Evolutionary conservation across 30 jellyfish, hydroid and myxozoan species (phyloP).

Genomic region (Cassiopea andromeda): DNA sequence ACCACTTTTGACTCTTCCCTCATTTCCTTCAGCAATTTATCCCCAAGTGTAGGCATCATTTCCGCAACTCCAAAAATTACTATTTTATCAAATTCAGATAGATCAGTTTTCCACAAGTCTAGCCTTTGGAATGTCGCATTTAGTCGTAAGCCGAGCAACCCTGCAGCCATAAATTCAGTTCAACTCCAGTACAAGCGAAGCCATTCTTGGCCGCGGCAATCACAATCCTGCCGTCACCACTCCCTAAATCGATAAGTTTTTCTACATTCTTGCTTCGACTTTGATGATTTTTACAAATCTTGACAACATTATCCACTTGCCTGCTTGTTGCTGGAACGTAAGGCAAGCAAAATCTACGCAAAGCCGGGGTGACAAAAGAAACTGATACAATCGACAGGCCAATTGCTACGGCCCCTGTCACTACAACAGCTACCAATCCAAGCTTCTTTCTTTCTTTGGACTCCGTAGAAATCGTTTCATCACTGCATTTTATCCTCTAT

Average conservation of each 20-base stretch:
- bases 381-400: constrained; percentile 88
- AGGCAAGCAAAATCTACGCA: constrained; percentile 87
- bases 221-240: constrained; percentile 98
- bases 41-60: constrained; percentile 82
- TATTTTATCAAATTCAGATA: constrained; percentile 74
- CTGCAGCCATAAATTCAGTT: constrained; percentile 76
- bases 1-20: constrained; percentile 55
- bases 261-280: neutral
- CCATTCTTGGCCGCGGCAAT: constrained; percentile 88
- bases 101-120: constrained; percentile 83
- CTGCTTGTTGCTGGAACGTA: constrained; percentile 93
- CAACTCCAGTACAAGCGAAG: constrained; percentile 81
- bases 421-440: constrained; percentile 66
- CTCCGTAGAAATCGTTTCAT: neutral
- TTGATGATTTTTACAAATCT: constrained; percentile 58
- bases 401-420: constrained; percentile 88
- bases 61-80: constrained; percentile 95
- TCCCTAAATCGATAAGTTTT: constrained; percentile 83
- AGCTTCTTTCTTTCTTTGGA: constrained; percentile 17
- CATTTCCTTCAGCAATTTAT: constrained; percentile 75
- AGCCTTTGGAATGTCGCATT: constrained; percentile 66
- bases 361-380: constrained; percentile 92
- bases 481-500: neutral
- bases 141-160: constrained; percentile 42
- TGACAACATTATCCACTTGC: constrained; percentile 82